Conservation (phyloP, 2,888 invertebrate species). For the Ichneumoninae sp. region DNA sequence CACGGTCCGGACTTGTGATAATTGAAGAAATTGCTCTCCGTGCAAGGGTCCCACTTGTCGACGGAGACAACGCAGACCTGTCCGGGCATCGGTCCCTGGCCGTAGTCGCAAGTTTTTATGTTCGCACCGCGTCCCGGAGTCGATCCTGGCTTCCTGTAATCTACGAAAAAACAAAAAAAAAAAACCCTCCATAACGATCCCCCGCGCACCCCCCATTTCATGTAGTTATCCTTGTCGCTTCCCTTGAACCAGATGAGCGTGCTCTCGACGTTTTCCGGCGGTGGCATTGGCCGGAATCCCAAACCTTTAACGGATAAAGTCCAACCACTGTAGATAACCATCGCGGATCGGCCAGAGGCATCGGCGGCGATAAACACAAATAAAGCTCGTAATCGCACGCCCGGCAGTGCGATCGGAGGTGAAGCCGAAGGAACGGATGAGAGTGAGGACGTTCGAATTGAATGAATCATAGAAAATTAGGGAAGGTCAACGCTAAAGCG, state of each 20-base stretch:
- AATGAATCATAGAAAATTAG: conserved; percentile 64
- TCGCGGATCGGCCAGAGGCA: not conserved
- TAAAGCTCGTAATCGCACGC: conserved; percentile 8
- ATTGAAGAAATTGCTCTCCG: conserved; percentile 93
- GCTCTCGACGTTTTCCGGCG: conserved; percentile 94
- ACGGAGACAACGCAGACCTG: conserved; percentile 96
- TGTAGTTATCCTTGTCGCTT: conserved; percentile 90
- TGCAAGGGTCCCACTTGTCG: conserved; percentile 92
- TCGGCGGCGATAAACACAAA: conserved; percentile 3
- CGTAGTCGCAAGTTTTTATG: conserved; percentile 91
- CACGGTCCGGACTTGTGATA: conserved; percentile 97
- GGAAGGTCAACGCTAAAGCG: conserved; percentile 65
- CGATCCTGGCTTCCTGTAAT: conserved; percentile 90
- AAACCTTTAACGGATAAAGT: conserved; percentile 85
- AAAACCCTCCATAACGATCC: conserved; percentile 10
- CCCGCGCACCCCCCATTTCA: too few relatives aligned
- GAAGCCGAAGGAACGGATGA: conserved; percentile 2
- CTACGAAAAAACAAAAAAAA: conserved; percentile 81
- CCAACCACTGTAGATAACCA: not conserved
- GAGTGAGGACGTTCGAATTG: conserved; percentile 61
- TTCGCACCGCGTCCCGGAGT: conserved; percentile 91
- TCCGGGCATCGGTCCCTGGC: conserved; percentile 88
- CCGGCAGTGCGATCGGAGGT: conserved; percentile 26
- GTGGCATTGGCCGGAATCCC: conserved; percentile 97
- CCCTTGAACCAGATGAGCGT: conserved; percentile 98